A percentile compares a stretch with the other conserved stretches of the same genome.
These are phyloP conservation scores for Drosophila lacertosa DNA, from an alignment of 1,140 invertebrate species.

Conservation along the genomic window DNA sequence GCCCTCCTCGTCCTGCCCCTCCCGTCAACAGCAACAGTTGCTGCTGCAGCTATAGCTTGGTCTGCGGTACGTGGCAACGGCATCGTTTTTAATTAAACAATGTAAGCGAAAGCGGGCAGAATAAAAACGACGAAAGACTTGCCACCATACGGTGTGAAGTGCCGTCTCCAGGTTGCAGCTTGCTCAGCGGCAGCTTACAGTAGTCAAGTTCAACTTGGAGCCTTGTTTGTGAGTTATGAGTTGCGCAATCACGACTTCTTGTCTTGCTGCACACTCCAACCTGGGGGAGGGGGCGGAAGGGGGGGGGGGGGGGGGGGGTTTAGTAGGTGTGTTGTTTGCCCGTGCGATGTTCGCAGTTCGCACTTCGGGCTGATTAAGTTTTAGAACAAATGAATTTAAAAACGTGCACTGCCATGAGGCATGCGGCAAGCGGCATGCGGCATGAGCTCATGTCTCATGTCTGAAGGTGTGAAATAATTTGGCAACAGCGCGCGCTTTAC, in stretches of 20 bases:
- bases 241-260: conserved; percentile 83
- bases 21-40: conserved; percentile 5
- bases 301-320: background rate
- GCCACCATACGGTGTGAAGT: conserved; percentile 44
- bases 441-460: conserved; percentile 9
- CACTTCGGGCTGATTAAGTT: conserved; percentile 70
- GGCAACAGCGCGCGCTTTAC: conserved; percentile 43
- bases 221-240: conserved; percentile 74
- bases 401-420: conserved; percentile 68
- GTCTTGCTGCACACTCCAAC: conserved; percentile 44
- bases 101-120: conserved; percentile 56
- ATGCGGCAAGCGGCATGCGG: background rate
- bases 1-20: conserved; percentile 6
- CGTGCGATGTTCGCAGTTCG: conserved; percentile 27
- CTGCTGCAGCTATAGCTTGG: conserved; percentile 24
- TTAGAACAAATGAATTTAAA: conserved; percentile 83
- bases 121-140: conserved; percentile 13
- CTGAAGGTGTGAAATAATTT: conserved; percentile 70
- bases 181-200: conserved; percentile 17
- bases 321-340: conserved; percentile 3
- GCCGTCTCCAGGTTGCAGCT: conserved; percentile 27
- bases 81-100: conserved; percentile 81
- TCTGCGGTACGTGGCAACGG: conserved; percentile 68
- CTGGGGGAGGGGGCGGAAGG: background rate
- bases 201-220: conserved; percentile 60